These are phyloP conservation scores for Schlechtendalia chinensis DNA, from an alignment of 1,140 invertebrate genomes.

Conservation along the genomic window DNA sequence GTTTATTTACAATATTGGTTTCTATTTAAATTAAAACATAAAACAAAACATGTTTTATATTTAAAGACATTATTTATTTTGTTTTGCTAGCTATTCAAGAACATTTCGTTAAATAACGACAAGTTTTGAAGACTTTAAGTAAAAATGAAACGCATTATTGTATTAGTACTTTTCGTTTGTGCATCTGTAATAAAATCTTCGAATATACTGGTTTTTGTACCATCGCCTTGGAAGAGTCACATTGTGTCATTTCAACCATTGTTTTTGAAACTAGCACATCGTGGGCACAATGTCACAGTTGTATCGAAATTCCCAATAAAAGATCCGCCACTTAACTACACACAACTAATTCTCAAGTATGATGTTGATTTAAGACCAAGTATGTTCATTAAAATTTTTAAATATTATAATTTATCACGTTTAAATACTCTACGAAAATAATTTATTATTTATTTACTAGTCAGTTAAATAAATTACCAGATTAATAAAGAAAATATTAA, in stretches of 20 bases:
- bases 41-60: too few species aligned
- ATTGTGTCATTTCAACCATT: constrained; percentile 55
- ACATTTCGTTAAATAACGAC: background rate
- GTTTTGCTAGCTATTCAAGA: background rate
- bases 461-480: too few species aligned
- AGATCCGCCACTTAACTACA: constrained; percentile 8
- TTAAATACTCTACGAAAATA: too few species aligned
- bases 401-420: too few species aligned
- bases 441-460: too few species aligned
- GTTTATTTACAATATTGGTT: too few species aligned
- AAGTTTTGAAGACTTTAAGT: background rate
- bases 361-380: background rate
- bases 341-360: constrained; percentile 3
- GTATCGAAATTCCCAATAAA: constrained; percentile 50
- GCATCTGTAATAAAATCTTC: constrained; percentile 14
- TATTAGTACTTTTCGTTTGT: background rate
- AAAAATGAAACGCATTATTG: background rate
- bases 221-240: constrained; percentile 55
- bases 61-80: too few species aligned
- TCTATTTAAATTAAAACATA: too few species aligned
- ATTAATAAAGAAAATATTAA: too few species aligned
- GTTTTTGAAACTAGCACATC: constrained; percentile 54
- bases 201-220: constrained; percentile 55
- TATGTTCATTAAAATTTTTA: background rate
- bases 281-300: constrained; percentile 55